Evolutionary conservation across 2,888 invertebrate genomes (phyloP), one percentile per base, ranked within the genome.

Genomic region (Syrphus vitripennis): DNA sequence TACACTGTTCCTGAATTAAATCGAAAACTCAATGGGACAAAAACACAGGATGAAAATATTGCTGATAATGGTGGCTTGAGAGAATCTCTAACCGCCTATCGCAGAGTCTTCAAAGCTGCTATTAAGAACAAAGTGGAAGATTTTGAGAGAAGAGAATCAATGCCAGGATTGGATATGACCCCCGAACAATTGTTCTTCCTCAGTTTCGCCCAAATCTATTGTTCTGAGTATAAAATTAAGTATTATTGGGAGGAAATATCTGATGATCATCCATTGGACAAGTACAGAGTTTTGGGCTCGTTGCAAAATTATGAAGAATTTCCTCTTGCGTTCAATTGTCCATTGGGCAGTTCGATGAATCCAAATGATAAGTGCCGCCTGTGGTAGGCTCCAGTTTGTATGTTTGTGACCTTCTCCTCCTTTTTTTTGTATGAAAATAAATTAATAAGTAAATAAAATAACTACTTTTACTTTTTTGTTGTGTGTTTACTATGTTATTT

Each of bases 141-240:
- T 3, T 42, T 42, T 42, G 42, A 42, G 42, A 42, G 7, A 42
- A 16, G 2, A 3, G 42, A 42, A 42, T 42, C 42, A n/a, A 4
- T 91, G 88, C 91, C 92, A 0, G 92, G 91, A 0, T 5, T 92
- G 42, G 89, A 91, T 67, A 77, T 91, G 3, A 89, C 90, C 0
- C 90, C 91, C 0, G 91, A 91, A n/a, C 92, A 91, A 63, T 55
- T 90, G 3, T 91, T 92, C 69, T 91, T 90, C 55, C 69, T 92
- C 7, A 90, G 91, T 2, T 91, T 92, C 65, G 90, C 90, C 0
- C 91, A 91, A 57, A 21, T 92, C 1, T 92, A 90, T 89, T 92
- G 92, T 63, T 88, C 91, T 4, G 88, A 81, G 3, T 92, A 91
- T 55, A 81, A 90, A 21, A 89, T 90, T 72, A 88, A 89, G 24